Percentiles rank a stretch among this genome's conserved stretches.
Evolutionary conservation across 2,888 invertebrate species (phyloP).

Genomic region (Nematopogon swammerdamellus): DNA sequence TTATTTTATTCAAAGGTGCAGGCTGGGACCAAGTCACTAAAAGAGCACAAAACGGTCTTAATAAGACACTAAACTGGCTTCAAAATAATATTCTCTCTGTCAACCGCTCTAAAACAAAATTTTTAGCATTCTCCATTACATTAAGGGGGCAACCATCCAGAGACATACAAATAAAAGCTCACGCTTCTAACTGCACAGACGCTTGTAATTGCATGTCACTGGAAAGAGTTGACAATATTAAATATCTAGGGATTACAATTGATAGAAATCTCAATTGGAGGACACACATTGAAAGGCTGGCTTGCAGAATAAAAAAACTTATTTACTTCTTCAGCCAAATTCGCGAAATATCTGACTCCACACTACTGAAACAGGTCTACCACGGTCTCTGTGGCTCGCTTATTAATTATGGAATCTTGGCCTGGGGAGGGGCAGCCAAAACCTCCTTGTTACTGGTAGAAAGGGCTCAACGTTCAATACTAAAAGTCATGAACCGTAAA

Average conservation of each 20-base stretch:
- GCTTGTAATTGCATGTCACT: neutral
- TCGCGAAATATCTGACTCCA: neutral
- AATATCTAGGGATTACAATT: conserved; percentile 1
- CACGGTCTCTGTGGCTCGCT: neutral
- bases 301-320: neutral
- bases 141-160: neutral
- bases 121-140: neutral
- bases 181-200: no score
- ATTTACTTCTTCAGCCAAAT: neutral
- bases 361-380: neutral
- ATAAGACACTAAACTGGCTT: neutral
- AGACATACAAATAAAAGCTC: neutral
- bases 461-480: neutral
- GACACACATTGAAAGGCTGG: neutral
- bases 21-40: neutral
- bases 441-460: neutral
- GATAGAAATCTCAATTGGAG: neutral
- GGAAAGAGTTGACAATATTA: neutral
- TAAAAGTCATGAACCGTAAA: neutral
- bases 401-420: neutral
- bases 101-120: neutral
- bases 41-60: neutral
- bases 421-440: neutral
- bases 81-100: neutral
- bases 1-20: neutral